Evolutionary conservation across 1,140 invertebrate genomes (phyloP), one percentile per base, ranked within the genome.

Genomic region (Heliconius himera): DNA sequence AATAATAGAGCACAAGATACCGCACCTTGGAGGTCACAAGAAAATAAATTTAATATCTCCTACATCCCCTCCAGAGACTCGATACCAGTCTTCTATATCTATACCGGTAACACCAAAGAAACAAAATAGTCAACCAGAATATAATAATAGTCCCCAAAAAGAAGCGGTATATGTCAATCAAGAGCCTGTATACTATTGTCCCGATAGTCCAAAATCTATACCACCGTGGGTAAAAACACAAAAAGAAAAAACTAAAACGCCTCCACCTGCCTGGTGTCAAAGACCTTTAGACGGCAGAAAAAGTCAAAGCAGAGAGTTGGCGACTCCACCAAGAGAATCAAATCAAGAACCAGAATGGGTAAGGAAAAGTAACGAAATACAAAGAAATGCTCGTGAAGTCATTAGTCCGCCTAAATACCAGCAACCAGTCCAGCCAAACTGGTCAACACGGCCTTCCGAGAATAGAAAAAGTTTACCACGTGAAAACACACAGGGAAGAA

Each of bases 31-130:
- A 85, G 88, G 77, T 78, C 82, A 71, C 90, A 91, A 38, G 86
- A 91, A 54, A 83, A 83, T 82, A 85, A 81, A 66, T 73, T 82
- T 41, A n/a, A 84, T 85, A 41, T 78, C 87, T 75, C 88, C 88
- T 29, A 81, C 80, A 29, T 86, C 84, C 66, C 89, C 89, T 60
- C 90, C 91, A 73, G 88, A 89, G 81, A 91, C 88, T 8, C 86
- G 93, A 70, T 95, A 94, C 79, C 94, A 95, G 83, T 93, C 94
- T 16, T 89, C 91, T 11, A 95, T 95, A 86, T 94, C 93, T 0
- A 95, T 95, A 79, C 94, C 94, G 16, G 91, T 95, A 8, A 91
- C 91, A 46, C 91, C 93, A 46, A 91, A 86, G 78, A 94, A 92
- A 81, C 89, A 91, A 84, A 88, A 85, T 66, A 60, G 80, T 46